A percentile compares a stretch with the other conserved stretches of the same genome.
These are phyloP conservation scores for Picus viridis DNA, from an alignment of 2,797 vertebrate genomes.

Conservation along the genomic window DNA sequence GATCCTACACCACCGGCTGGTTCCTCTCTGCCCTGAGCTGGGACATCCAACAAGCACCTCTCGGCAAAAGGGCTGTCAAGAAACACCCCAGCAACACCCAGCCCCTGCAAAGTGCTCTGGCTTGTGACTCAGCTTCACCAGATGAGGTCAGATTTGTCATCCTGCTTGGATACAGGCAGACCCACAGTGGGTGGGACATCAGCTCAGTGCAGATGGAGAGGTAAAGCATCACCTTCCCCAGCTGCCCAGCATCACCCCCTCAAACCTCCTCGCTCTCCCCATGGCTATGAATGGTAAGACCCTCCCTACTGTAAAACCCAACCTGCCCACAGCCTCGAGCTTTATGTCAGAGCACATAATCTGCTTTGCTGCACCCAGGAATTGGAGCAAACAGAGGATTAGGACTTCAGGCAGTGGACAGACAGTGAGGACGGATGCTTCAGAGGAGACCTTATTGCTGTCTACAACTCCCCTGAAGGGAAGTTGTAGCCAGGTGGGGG, in stretches of 20 bases:
- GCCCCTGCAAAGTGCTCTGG: accelerated
- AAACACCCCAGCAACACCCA: background rate
- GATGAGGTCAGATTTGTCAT: background rate
- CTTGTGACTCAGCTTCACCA: accelerated
- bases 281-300: background rate
- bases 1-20: background rate
- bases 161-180: background rate
- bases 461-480: too few relatives aligned
- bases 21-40: background rate
- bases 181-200: background rate
- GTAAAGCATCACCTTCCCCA: background rate
- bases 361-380: background rate
- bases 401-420: background rate
- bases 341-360: background rate
- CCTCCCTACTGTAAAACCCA: background rate
- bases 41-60: background rate
- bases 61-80: background rate
- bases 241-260: background rate
- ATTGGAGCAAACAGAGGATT: background rate
- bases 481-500: too few relatives aligned
- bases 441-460: too few relatives aligned
- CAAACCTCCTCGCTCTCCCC: background rate
- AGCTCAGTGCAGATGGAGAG: background rate
- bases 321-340: background rate
- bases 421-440: background rate